These are phyloP conservation scores for Sceliomorpha sp. DNA, from an alignment of 2,888 invertebrate genomes.

Conservation along the genomic window DNA sequence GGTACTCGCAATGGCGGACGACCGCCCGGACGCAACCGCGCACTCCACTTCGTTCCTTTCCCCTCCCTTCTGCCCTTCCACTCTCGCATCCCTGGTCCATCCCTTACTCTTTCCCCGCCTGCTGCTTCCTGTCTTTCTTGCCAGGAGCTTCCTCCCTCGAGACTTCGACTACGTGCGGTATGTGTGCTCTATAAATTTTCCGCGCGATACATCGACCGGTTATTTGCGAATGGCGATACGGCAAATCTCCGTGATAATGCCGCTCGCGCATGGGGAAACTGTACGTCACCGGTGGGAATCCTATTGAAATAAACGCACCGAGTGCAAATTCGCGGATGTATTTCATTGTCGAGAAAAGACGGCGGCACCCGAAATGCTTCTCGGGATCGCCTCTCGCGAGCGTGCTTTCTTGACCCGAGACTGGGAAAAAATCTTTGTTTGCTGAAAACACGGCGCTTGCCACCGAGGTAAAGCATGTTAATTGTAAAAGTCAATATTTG, in stretches of 20 bases:
- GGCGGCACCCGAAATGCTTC: too few relatives aligned
- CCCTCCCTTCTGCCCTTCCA: too few relatives aligned
- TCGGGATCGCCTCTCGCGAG: too few relatives aligned
- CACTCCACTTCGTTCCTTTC: background rate
- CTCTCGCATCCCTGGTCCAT: too few relatives aligned
- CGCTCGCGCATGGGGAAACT: conserved; percentile 40
- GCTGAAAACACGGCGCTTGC: too few relatives aligned
- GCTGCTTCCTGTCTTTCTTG: conserved; percentile 28
- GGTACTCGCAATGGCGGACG: conserved; percentile 63
- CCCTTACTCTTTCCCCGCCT: too few relatives aligned
- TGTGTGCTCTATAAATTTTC: conserved; percentile 46
- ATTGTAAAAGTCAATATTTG: too few relatives aligned
- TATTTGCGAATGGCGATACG: conserved; percentile 43
- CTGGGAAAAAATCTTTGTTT: too few relatives aligned
- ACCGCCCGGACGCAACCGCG: conserved; percentile 39
- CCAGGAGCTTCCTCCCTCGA: conserved; percentile 3
- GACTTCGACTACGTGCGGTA: background rate
- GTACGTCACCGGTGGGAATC: conserved; percentile 47
- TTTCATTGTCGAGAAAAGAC: too few relatives aligned
- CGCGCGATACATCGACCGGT: conserved; percentile 44
- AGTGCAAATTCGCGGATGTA: too few relatives aligned
- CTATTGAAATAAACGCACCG: conserved; percentile 44
- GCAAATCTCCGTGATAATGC: conserved; percentile 43
- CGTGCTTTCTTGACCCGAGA: too few relatives aligned
- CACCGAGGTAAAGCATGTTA: too few relatives aligned